These are phyloP conservation scores for Hedychridium roseum DNA, from an alignment of 2,888 invertebrate species.

Conservation along the genomic window DNA sequence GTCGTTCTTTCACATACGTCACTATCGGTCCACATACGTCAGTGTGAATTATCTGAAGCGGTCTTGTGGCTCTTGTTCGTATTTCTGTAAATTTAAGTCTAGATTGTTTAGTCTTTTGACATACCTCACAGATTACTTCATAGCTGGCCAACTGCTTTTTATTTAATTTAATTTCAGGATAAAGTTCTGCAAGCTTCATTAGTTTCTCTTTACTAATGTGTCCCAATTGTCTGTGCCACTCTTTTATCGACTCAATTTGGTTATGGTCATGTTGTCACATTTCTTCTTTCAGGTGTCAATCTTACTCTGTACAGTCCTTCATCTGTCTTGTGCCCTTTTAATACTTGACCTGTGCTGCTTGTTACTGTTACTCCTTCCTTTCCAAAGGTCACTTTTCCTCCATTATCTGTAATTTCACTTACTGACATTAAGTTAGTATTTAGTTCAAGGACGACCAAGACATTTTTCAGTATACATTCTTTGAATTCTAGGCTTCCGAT, in stretches of 20 bases:
- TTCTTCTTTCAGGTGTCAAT: no score
- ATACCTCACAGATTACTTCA: neutral
- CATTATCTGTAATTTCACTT: conserved; percentile 3
- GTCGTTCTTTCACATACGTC: neutral
- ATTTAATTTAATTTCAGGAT: neutral
- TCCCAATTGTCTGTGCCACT: neutral
- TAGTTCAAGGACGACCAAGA: conserved; percentile 3
- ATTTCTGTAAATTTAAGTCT: neutral
- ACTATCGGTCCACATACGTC: neutral
- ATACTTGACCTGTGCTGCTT: neutral
- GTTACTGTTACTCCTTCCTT: conserved; percentile 6
- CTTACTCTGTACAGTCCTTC: neutral
- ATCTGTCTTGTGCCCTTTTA: neutral
- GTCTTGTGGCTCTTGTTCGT: neutral
- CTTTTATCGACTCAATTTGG: no score
- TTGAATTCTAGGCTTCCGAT: neutral
- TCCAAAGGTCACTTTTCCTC: conserved; percentile 2
- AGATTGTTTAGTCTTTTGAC: neutral
- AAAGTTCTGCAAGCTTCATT: neutral
- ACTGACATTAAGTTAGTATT: conserved; percentile 9
- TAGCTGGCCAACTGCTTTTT: neutral
- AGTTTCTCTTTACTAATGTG: neutral
- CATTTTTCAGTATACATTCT: conserved; percentile 4
- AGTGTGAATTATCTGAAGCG: neutral
- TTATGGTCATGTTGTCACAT: no score